These are phyloP conservation scores for Trichoplusia ni DNA, from an alignment of 1,140 invertebrate species.

Conservation along the genomic window DNA sequence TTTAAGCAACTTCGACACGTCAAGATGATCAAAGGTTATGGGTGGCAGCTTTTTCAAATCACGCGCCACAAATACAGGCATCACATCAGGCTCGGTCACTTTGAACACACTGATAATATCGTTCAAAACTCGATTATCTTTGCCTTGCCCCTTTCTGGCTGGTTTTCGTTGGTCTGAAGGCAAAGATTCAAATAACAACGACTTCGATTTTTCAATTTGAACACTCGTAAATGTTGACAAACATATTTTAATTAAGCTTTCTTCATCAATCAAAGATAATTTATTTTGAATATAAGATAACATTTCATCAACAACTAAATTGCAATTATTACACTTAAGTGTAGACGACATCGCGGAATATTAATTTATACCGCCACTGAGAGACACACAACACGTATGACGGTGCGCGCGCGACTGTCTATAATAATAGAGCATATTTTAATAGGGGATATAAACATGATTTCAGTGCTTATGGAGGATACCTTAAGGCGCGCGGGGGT, in stretches of 20 bases:
- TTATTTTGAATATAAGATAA: not conserved
- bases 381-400: too few species aligned
- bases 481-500: too few species aligned
- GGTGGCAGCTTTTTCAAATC: constrained; percentile 36
- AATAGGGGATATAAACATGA: too few species aligned
- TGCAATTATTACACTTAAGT: not conserved
- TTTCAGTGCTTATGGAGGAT: too few species aligned
- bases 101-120: constrained; percentile 30
- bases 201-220: too few species aligned
- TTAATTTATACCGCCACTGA: too few species aligned
- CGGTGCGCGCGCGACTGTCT: too few species aligned
- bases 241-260: not conserved
- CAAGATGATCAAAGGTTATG: too few species aligned
- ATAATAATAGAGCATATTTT: too few species aligned
- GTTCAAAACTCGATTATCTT: constrained; percentile 18
- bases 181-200: too few species aligned
- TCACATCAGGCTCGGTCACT: constrained; percentile 25
- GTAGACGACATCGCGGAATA: not conserved
- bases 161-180: too few species aligned
- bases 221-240: not conserved
- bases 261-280: not conserved
- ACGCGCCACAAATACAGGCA: constrained; percentile 35
- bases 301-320: not conserved
- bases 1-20: constrained; percentile 34
- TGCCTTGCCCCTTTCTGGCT: too few species aligned